phyloP scores from a whole-genome alignment of 2,113 vertebrate species.

The Ameiurus melas region DNA sequence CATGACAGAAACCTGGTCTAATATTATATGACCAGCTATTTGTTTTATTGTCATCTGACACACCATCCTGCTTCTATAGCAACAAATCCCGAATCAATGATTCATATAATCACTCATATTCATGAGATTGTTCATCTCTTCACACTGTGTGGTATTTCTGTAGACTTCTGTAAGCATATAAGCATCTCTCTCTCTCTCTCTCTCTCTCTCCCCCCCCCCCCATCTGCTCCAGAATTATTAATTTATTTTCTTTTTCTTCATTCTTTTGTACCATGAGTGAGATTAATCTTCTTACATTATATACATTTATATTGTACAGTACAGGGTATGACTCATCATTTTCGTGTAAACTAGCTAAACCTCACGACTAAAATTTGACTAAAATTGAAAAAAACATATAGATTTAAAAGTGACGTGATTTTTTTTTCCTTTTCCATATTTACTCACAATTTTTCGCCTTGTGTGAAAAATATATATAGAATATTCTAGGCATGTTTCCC shows the following conservation, averaged over 20 bases:
- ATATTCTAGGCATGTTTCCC: too few relatives aligned
- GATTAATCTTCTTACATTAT: neutral
- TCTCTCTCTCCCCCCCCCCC: too few relatives aligned
- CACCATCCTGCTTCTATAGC: neutral
- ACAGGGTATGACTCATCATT: neutral
- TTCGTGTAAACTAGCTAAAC: neutral
- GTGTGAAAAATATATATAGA: too few relatives aligned
- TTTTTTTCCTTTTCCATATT: too few relatives aligned
- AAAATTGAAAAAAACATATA: too few relatives aligned
- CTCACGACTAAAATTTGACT: too few relatives aligned
- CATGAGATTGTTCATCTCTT: constrained; percentile 18
- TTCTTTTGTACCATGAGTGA: too few relatives aligned
- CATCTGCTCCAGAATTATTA: too few relatives aligned
- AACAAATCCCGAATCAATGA: constrained; percentile 9
- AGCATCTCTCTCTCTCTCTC: too few relatives aligned
- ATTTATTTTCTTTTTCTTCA: too few relatives aligned
- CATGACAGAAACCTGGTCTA: neutral
- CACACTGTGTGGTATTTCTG: constrained; percentile 48
- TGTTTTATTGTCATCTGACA: neutral
- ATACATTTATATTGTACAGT: neutral
- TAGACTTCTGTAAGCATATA: neutral
- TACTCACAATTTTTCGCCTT: too few relatives aligned
- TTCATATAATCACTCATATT: constrained; percentile 18
- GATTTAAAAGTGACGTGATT: too few relatives aligned
- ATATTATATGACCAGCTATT: neutral